Evolutionary conservation across 1,140 invertebrate species (phyloP).

Genomic region (Lysiphlebus fabarum): DNA sequence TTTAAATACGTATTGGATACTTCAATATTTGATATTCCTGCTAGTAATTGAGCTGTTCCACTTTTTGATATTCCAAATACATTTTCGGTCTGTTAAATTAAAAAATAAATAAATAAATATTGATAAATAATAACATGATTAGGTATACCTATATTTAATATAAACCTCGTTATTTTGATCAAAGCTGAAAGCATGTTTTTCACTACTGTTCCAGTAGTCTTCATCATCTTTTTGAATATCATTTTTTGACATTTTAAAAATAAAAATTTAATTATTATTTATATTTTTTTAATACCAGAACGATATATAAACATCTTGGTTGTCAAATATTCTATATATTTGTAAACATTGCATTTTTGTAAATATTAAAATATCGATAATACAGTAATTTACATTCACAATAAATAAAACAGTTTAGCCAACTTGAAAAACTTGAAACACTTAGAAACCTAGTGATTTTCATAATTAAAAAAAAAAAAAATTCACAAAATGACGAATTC

Average conservation of each 20-base stretch:
- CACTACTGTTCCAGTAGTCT: constrained; percentile 31
- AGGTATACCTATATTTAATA: background rate
- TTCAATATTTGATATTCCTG: constrained; percentile 39
- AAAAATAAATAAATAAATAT: background rate
- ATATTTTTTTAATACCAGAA: no score
- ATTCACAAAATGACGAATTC: no score
- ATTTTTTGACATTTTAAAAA: constrained; percentile 19
- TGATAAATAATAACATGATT: background rate
- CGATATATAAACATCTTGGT: no score
- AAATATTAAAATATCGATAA: no score
- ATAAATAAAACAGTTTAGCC: no score
- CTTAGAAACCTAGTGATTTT: no score
- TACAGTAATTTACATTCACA: no score
- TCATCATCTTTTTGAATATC: constrained; percentile 28
- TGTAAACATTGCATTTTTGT: no score
- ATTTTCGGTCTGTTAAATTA: constrained; percentile 25
- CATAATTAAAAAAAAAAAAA: no score
- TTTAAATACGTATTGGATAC: constrained; percentile 36
- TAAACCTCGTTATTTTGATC: constrained; percentile 30
- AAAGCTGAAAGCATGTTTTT: constrained; percentile 29
- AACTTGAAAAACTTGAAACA: no score
- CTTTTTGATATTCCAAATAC: constrained; percentile 36
- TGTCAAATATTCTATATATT: no score
- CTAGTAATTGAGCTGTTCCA: constrained; percentile 34
- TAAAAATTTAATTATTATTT: no score